Percentiles rank a stretch among this genome's conserved stretches.
Evolutionary conservation across 2,888 invertebrate genomes (phyloP).

Genomic region (Mimumesa dahlbomi): DNA sequence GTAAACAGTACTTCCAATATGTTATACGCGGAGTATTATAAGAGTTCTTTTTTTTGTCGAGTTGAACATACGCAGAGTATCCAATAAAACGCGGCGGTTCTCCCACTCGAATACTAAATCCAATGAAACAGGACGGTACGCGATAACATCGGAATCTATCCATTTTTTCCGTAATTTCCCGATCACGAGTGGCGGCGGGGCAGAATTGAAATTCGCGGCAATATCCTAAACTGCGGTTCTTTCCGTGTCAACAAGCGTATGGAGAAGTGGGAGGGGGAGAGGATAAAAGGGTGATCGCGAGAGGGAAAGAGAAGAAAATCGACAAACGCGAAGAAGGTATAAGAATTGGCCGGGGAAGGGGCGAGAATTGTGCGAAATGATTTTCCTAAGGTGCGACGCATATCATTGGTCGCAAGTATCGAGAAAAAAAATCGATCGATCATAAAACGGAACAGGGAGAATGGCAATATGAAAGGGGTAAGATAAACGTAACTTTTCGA

Average conservation of each 20-base stretch:
- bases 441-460: too few relatives aligned
- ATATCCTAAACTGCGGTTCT: constrained; percentile 8
- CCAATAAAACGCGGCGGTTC: too few relatives aligned
- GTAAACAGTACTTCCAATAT: too few relatives aligned
- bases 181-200: neutral
- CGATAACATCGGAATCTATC: constrained; percentile 16
- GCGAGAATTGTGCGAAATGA: constrained; percentile 1
- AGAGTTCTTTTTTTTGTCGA: too few relatives aligned
- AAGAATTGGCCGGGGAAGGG: constrained; percentile 6
- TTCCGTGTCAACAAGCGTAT: constrained; percentile 6
- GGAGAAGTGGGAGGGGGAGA: neutral
- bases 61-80: too few relatives aligned
- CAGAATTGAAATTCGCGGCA: constrained; percentile 47
- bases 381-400: too few relatives aligned
- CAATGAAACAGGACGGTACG: neutral
- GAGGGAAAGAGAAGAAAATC: neutral
- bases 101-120: too few relatives aligned
- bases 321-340: neutral
- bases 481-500: too few relatives aligned
- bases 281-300: neutral
- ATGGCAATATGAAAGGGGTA: too few relatives aligned
- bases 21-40: too few relatives aligned
- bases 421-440: too few relatives aligned
- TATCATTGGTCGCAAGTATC: too few relatives aligned
- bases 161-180: constrained; percentile 16